A percentile compares a stretch with the other conserved stretches of the same genome.
Evolutionary conservation across 2,113 vertebrate genomes (phyloP).

Genomic region (Bujurquina vittata): DNA sequence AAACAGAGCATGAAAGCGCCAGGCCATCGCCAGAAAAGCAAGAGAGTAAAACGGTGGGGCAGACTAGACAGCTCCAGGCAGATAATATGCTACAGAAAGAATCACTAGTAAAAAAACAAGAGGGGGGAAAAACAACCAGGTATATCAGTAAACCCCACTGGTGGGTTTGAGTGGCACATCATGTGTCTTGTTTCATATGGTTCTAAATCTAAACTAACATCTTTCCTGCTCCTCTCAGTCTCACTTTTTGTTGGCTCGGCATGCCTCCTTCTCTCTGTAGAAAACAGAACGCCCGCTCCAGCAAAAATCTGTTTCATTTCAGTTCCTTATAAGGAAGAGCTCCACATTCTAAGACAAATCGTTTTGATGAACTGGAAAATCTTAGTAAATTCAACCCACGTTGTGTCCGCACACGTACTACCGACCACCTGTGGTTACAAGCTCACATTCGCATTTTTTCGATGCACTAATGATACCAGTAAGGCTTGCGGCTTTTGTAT

Average conservation of each 20-base stretch:
- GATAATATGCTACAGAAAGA: conserved; percentile 41
- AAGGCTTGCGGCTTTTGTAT: neutral
- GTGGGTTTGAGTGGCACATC: conserved; percentile 57
- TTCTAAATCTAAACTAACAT: conserved; percentile 44
- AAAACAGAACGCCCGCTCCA: conserved; percentile 13
- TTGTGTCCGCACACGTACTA: neutral
- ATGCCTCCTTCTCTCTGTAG: conserved; percentile 18
- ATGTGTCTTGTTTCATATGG: conserved; percentile 61
- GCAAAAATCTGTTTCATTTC: conserved; percentile 20
- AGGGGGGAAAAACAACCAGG: conserved; percentile 22
- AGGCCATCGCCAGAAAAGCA: conserved; percentile 36
- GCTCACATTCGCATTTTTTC: neutral
- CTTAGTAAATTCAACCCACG: neutral
- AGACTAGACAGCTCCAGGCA: conserved; percentile 57
- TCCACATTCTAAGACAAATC: neutral
- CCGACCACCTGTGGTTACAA: conserved; percentile 15
- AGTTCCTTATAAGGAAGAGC: neutral
- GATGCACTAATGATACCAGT: neutral
- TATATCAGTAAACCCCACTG: conserved; percentile 56
- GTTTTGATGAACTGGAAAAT: neutral
- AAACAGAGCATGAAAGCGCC: conserved; percentile 62
- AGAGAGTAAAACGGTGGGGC: conserved; percentile 50
- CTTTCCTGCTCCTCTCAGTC: conserved; percentile 38
- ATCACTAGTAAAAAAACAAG: conserved; percentile 50
- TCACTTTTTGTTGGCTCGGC: conserved; percentile 40